Conservation (phyloP, 2,888 invertebrate species). For the Metacarcinus magister region DNA sequence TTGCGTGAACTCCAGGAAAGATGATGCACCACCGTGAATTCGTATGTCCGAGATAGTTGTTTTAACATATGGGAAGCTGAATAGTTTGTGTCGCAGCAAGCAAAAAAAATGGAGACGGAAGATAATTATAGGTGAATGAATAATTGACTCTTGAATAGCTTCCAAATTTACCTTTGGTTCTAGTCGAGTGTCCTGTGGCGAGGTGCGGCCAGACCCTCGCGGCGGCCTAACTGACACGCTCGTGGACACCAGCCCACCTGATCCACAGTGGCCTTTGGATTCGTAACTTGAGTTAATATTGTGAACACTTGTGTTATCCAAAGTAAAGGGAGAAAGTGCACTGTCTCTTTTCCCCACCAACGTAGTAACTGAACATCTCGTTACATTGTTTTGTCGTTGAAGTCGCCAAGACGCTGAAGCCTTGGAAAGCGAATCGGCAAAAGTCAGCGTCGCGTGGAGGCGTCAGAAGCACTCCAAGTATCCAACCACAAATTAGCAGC, state of each 20-base stretch:
- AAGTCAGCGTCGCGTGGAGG: not conserved
- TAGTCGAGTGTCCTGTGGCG: not conserved
- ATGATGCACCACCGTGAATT: not conserved
- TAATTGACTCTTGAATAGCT: not conserved
- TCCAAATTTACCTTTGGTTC: not conserved
- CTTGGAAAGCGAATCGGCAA: not conserved
- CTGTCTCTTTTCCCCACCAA: conserved; percentile 12
- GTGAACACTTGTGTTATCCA: not conserved
- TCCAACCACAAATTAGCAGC: not conserved
- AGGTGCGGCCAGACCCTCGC: not conserved
- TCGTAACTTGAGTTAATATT: not conserved
- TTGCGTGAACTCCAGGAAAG: not conserved
- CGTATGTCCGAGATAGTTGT: too few relatives aligned
- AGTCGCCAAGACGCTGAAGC: not conserved
- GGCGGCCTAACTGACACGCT: not conserved
- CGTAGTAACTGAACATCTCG: not conserved
- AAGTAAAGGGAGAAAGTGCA: not conserved
- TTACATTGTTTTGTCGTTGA: conserved; percentile 15
- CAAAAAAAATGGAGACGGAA: not conserved
- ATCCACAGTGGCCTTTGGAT: not conserved
- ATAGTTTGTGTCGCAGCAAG: not conserved
- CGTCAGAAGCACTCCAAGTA: not conserved
- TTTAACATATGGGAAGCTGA: not conserved
- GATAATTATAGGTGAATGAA: not conserved
- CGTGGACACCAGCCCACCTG: not conserved